Percentiles rank a stretch among this genome's conserved stretches.
These are phyloP conservation scores for Myathropa florea DNA, from an alignment of 2,888 invertebrate genomes.

Conservation along the genomic window DNA sequence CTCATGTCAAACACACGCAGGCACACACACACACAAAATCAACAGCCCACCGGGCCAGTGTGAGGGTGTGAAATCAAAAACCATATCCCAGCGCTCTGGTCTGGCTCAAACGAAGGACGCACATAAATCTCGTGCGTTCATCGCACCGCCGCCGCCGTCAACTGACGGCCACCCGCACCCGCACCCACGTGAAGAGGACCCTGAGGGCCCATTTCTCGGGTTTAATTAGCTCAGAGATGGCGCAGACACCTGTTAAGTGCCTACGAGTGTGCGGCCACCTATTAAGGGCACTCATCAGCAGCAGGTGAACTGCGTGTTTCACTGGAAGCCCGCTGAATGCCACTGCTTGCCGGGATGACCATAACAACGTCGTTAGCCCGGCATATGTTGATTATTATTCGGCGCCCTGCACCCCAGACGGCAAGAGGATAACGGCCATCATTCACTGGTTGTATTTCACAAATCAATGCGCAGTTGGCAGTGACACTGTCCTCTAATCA, in stretches of 20 bases:
- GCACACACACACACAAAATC: constrained; percentile 9
- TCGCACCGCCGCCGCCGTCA: no score
- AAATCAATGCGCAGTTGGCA: constrained; percentile 59
- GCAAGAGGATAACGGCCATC: constrained; percentile 15
- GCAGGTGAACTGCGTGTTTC: constrained; percentile 56
- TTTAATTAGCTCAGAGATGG: constrained; percentile 65
- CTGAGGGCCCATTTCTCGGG: constrained; percentile 61
- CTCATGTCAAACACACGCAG: background rate
- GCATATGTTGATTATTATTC: constrained; percentile 60
- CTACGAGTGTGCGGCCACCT: constrained; percentile 54
- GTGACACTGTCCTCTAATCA: constrained; percentile 50
- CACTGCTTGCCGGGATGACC: constrained; percentile 16
- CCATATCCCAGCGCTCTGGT: constrained; percentile 35
- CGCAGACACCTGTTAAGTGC: constrained; percentile 66
- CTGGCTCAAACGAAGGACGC: constrained; percentile 35
- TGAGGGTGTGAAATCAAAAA: constrained; percentile 61
- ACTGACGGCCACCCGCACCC: background rate
- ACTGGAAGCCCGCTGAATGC: background rate
- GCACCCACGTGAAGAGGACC: constrained; percentile 34
- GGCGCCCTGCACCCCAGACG: constrained; percentile 14
- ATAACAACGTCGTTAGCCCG: constrained; percentile 49
- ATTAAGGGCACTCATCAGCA: constrained; percentile 54
- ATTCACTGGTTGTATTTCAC: constrained; percentile 34
- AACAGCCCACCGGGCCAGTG: constrained; percentile 15
- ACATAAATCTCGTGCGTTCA: constrained; percentile 47